Base-by-base conservation (phyloP, 2,888 invertebrate genomes). In the Hecatera dysodea region DNA sequence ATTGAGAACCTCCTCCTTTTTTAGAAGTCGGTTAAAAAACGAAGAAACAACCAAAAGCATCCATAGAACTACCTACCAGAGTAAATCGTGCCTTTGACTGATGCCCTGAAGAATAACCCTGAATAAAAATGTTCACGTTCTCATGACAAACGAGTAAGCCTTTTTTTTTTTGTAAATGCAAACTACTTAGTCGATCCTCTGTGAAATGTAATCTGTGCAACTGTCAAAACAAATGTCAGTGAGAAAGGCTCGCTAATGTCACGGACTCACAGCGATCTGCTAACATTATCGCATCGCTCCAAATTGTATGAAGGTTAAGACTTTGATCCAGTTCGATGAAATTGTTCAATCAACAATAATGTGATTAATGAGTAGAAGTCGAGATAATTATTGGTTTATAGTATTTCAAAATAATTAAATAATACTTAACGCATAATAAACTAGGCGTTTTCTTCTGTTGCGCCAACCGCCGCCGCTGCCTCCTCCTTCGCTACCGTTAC, bases 191-290 rank as follows among this genome's bases (percentile, higher is more conserved):
- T 22, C n/a, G 42, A 15, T 52, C 24, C 44, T 60, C 44, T 46
- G 53, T 36, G 33, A 15, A 39, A 55, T 59, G 44, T 60, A 12
- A 33, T 56, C 39, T 19, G 36, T 56, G n/a, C 50, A 44, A 17
- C 60, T 70, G 39, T 57, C 67, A 71, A 29, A 46, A 52, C 22
- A 48, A 44, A 59, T 61, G 50, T 52, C 39, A 63, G 19, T 44
- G 64, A 53, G 70, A 78, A 78, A 68, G 72, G 68, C 56, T 27
- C 5, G 7, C 33, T 82, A 84, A 84, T 76, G 84, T 84, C 84
- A 84, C 9, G 82, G 84, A 39, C 82, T 79, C 84, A 84, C 19
- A 81, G 84, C 22, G 65, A 81, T 66, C 81, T 64, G 68, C 36
- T 52, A 53, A 72, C 79, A 81, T 81, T 78, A 75, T 64, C 61